phyloP scores from a whole-genome alignment of 2,113 vertebrate genomes.

The Hemiscyllium ocellatum region DNA sequence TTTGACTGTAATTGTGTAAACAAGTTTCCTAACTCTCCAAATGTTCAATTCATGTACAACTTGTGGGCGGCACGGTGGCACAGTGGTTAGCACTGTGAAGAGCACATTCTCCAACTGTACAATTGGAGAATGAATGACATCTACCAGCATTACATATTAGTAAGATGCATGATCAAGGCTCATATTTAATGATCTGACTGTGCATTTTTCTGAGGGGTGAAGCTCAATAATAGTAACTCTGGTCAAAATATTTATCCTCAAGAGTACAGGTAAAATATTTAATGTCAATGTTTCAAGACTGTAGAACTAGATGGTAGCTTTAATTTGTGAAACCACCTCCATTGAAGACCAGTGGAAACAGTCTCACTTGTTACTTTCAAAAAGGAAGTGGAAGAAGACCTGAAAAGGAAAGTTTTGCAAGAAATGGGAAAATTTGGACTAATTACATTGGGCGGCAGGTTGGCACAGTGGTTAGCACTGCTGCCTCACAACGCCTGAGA shows the following conservation, averaged over 20 bases:
- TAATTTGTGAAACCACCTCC: not conserved
- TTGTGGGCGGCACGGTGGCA: too few species aligned
- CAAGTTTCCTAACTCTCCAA: too few species aligned
- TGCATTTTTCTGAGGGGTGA: not conserved
- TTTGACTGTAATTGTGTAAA: too few species aligned
- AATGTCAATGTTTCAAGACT: not conserved
- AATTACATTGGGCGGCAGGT: not conserved
- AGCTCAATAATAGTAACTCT: not conserved
- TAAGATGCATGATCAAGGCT: not conserved
- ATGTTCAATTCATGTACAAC: too few species aligned
- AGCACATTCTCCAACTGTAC: not conserved
- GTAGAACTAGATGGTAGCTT: not conserved
- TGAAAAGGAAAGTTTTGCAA: slow-evolving; percentile 1
- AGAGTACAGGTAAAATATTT: not conserved
- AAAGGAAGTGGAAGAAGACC: not conserved
- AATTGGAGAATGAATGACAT: not conserved
- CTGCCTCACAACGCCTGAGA: too few species aligned
- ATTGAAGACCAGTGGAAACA: not conserved
- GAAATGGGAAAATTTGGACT: not conserved
- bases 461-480: too few species aligned
- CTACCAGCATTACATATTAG: not conserved
- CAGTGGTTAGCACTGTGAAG: too few species aligned
- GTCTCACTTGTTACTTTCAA: not conserved
- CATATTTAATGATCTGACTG: not conserved
- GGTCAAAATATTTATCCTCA: not conserved